phyloP scores from a whole-genome alignment of 2,888 invertebrate genomes.

The Ochropleura leucogaster region DNA sequence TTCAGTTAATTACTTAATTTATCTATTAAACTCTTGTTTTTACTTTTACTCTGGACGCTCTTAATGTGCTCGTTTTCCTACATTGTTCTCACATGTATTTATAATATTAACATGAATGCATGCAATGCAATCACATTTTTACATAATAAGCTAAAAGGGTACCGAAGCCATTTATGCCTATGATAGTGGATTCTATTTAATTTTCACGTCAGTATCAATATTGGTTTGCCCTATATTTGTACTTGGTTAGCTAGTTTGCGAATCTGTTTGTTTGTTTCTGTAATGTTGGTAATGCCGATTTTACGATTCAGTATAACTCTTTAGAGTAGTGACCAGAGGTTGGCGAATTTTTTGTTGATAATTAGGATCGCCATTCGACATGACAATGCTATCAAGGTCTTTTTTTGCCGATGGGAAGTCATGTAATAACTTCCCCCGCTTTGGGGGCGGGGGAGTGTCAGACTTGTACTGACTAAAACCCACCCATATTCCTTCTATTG shows the following conservation, averaged over 20 bases:
- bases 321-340: not conserved
- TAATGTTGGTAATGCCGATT: not conserved
- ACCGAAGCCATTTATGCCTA: not conserved
- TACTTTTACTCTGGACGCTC: too few relatives aligned
- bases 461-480: too few relatives aligned
- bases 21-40: too few relatives aligned
- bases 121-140: too few relatives aligned
- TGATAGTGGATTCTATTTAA: constrained; percentile 6
- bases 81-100: too few relatives aligned
- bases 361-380: not conserved
- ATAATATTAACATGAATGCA: too few relatives aligned
- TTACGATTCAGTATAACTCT: not conserved
- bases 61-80: too few relatives aligned
- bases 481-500: too few relatives aligned
- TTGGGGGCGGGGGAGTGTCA: too few relatives aligned
- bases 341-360: not conserved
- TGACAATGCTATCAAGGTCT: not conserved
- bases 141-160: constrained; percentile 13
- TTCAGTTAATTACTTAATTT: not conserved
- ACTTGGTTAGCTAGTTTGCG: constrained; percentile 8
- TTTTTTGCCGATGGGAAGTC: not conserved
- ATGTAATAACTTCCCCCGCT: too few relatives aligned
- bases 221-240: constrained; percentile 5
- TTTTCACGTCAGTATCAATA: constrained; percentile 17
- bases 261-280: constrained; percentile 8